Conservation (phyloP, 2,888 invertebrate genomes). For the Sphaerophoria taeniata region DNA sequence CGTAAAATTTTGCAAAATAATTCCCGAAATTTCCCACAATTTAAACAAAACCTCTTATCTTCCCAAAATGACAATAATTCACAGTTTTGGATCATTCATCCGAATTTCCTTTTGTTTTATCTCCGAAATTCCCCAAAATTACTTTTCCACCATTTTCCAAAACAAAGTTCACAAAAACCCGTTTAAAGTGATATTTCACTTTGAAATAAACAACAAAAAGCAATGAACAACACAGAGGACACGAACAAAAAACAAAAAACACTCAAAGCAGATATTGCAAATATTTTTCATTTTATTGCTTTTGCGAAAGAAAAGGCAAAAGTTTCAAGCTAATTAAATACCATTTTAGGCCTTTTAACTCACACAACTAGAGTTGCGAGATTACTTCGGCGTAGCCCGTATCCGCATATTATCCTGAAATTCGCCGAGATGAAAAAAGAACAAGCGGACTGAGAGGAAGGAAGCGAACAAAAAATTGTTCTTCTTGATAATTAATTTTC, state of each 20-base stretch:
- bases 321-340: constrained; percentile 69
- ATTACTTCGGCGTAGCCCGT: constrained; percentile 9
- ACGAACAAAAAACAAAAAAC: not conserved
- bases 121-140: not conserved
- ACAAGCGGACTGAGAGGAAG: not conserved
- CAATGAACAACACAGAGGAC: constrained; percentile 3
- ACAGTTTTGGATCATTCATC: not conserved
- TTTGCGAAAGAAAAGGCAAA: constrained; percentile 24
- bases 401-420: constrained; percentile 27
- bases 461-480: constrained; percentile 12
- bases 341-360: constrained; percentile 60
- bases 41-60: not conserved
- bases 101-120: not conserved
- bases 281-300: constrained; percentile 56
- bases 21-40: not conserved
- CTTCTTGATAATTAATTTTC: constrained; percentile 66
- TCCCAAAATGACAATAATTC: not conserved
- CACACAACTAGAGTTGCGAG: constrained; percentile 2
- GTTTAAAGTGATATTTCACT: constrained; percentile 35
- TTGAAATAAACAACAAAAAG: constrained; percentile 16
- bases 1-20: not conserved
- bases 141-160: not conserved
- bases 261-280: constrained; percentile 42
- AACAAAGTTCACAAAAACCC: not conserved
- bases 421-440: not conserved